Base-by-base conservation (phyloP, 2,113 vertebrate species). In the Lontra canadensis region DNA sequence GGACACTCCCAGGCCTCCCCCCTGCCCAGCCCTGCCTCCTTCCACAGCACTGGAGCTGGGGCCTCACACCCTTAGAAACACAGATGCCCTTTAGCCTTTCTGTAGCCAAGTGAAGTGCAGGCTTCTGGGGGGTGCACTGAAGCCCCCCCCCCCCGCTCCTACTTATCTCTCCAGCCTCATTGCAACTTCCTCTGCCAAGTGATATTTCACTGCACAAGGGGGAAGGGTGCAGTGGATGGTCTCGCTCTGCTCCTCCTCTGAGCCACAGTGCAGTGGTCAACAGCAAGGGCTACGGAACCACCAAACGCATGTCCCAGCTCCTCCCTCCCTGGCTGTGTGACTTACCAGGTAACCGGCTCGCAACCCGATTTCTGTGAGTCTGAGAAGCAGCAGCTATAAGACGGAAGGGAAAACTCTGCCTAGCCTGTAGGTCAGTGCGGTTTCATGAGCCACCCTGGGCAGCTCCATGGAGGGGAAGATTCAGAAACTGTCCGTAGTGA, bases 271-370 rank as follows among this genome's bases (percentile, higher is more conserved):
- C 3, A 11, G 23, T 21, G 5, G 57, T 17, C 0, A 1, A 83
- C 0, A 65, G 12, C 12, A 4, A 0, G 1, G 6, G 18, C 55
- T 84, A 29, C 26, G n/a, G 59, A 69, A 34, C 44, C 11, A 12
- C 9, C 34, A 1, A 57, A 44, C 0, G 14, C 34, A 55, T 29
- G 61, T 23, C 31, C 44, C 1, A 4, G 31, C 36, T 47, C 34
- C 65, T n/a, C 61, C 9, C 6, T 80, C 81, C 34, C 57, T 3
- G 26, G 18, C 13, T 42, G 8, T 31, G 39, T 39, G 39, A 52
- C 65, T 69, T 61, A 47, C 21, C 14, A 21, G 76, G 26, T 52
- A 39, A 65, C 3, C 7, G 49, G 25, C 82, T 26, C 65, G 3
- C 8, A 34, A 55, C 36, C 7, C 5, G 10, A 76, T 39, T 14